Evolutionary conservation across 2,888 invertebrate species (phyloP).

Genomic region (Ichneumoninae sp.): DNA sequence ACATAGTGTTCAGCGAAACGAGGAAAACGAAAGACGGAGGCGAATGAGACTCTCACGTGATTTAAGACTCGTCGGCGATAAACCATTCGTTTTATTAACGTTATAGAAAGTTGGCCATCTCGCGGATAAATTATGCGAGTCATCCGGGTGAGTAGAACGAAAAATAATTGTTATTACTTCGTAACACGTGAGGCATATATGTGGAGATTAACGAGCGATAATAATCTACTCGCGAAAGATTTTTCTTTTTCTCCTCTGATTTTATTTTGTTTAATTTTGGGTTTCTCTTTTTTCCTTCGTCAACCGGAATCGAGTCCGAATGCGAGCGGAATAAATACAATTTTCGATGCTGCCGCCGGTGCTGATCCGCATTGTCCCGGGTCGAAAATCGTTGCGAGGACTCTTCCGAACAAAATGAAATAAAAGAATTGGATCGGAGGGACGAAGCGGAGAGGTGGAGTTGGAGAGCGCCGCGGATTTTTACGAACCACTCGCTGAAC

Average conservation of each 20-base stretch:
- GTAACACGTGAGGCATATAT: slow-evolving; percentile 48
- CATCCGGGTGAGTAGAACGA: slow-evolving; percentile 39
- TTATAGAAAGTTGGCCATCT: slow-evolving; percentile 46
- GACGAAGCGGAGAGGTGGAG: slow-evolving; percentile 3
- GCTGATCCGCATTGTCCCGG: slow-evolving; percentile 11
- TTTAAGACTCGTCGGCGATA: slow-evolving; percentile 69
- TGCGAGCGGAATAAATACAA: slow-evolving; percentile 20
- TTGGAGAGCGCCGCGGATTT: slow-evolving; percentile 66
- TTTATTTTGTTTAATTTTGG: background rate
- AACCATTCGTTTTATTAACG: slow-evolving; percentile 69
- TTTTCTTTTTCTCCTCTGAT: background rate
- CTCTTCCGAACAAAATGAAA: slow-evolving; percentile 48
- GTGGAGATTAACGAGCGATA: slow-evolving; percentile 43
- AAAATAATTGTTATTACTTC: slow-evolving; percentile 69
- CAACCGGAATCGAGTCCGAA: slow-evolving; percentile 2
- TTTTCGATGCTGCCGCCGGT: background rate
- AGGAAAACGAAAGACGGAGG: slow-evolving; percentile 63
- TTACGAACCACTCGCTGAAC: slow-evolving; percentile 73
- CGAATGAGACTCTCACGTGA: slow-evolving; percentile 62
- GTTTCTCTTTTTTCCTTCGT: background rate
- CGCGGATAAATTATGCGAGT: slow-evolving; percentile 62
- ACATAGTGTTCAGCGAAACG: background rate
- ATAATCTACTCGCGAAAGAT: slow-evolving; percentile 53
- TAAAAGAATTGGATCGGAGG: slow-evolving; percentile 32
- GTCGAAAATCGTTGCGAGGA: slow-evolving; percentile 42